Evolutionary conservation across 2,888 invertebrate species (phyloP), one percentile per base, ranked within the genome.

Genomic region (Erebia aethiops): DNA sequence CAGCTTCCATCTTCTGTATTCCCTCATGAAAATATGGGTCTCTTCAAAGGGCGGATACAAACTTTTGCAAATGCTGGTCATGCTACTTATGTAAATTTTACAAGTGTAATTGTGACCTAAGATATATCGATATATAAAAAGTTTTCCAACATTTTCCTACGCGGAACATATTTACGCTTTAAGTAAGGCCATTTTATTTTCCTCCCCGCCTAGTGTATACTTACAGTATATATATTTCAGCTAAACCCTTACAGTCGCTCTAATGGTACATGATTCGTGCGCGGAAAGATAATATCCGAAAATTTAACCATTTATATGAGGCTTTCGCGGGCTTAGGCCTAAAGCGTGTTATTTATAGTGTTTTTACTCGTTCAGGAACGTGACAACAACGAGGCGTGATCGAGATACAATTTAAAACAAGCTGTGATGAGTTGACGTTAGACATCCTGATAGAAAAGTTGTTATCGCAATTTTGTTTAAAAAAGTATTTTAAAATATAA

Each of bases 251-350:
- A 11, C 41, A 18, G 52, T 64, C 16, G 64, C 64, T 64, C 51
- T 46, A 61, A 61, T 21, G 62, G n/a, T 54, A 52, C 64, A 54
- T 13, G 64, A 64, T 35, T 64, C 64, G 64, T 64, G 64, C 52
- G 13, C 54, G 18, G 64, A 54, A 64, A 64, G 64, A 52, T 35
- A 64, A 64, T 54, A 54, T 54, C 35, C 52, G 35, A 13, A 41
- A 52, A 64, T 41, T 64, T 64, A 16, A 64, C 52, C 64, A 54
- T 64, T 54, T 54, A 54, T 64, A 52, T 26, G 21, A 16, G 62
- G 62, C 62, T 63, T 16, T 21, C 16, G 16, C 46, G 35, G 63
- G 63, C 51, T 51, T 35, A 63, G n/a, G 63, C 54, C 18, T 2
- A 35, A 18, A 9, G 46, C 62, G 46, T 35, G 26, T 51, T 63